Base-by-base conservation (phyloP, 2,888 invertebrate genomes). In the Apodemia duryi region DNA sequence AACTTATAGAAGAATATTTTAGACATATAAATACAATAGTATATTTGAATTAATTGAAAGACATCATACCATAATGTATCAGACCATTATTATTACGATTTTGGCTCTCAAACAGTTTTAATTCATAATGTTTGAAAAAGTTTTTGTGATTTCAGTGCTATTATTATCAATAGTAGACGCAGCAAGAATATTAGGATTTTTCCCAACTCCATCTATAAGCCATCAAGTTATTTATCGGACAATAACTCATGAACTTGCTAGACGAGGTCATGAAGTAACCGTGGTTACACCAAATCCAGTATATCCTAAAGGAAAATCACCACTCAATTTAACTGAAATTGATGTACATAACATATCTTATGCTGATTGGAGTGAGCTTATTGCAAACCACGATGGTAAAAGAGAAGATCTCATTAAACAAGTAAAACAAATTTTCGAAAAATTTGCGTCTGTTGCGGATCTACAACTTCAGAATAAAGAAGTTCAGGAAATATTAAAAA, bases 201-300 rank as follows among this genome's bases (percentile, higher is more conserved):
- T 83, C 51, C 77, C 86, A 1, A 72, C 75, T 1, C 79, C 86
- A 1, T 82, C 84, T 0, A 81, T 88, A 61, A 92, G 90, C 66
- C 72, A 71, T 62, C 71, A 72, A 69, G 32, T 67, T n/a, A 71
- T 72, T 0, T 76, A 76, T 79, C 82, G 75, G 41, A 73, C 77
- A 28, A 62, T 89, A 0, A 76, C 80, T 29, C 72, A 78, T 29
- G 83, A 80, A 41, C 69, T 91, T 35, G 77, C 77, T 0, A 73
- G 69, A 54, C 72, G 79, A 21, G 77, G 79, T 2, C 79, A 79
- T 66, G 76, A 79, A 65, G 72, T 80, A 0, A 69, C 70, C 0
- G 69, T 77, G 0, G 67, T 80, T 0, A 80, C 78, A 2, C 65
- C 80, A 3, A 76, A 81, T 63, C 78, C 79, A 3, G 72, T 66